phyloP scores from a whole-genome alignment of 1,140 invertebrate species.

The Neodiprion lecontei region DNA sequence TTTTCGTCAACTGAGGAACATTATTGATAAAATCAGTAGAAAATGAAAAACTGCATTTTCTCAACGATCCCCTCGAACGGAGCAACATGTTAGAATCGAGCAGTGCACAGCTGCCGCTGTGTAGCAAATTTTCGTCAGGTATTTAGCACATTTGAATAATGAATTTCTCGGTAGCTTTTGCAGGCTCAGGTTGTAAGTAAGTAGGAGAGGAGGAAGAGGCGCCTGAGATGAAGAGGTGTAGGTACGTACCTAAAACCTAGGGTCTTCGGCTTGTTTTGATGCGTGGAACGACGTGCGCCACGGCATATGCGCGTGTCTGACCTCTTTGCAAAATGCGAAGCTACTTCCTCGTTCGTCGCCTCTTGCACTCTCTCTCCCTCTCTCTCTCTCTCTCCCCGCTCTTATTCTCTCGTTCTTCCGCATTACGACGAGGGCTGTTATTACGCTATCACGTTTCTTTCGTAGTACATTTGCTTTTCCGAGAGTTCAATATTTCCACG shows the following conservation, averaged over 20 bases:
- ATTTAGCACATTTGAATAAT: not conserved
- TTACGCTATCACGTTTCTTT: constrained; percentile 17
- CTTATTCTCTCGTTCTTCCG: constrained; percentile 30
- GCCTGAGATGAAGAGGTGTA: too few relatives aligned
- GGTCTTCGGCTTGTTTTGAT: constrained; percentile 12
- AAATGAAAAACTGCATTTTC: too few relatives aligned
- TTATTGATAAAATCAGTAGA: too few relatives aligned
- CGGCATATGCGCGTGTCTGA: constrained; percentile 43
- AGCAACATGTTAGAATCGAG: too few relatives aligned
- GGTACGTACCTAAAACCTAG: too few relatives aligned
- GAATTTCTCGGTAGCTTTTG: not conserved
- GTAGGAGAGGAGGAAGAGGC: not conserved
- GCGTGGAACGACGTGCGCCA: constrained; percentile 40
- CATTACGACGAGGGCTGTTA: constrained; percentile 22
- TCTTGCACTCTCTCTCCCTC: constrained; percentile 10
- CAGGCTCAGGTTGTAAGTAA: not conserved
- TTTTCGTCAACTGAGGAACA: too few relatives aligned
- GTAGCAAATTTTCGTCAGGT: not conserved
- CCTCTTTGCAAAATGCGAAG: constrained; percentile 35
- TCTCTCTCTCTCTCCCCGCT: constrained; percentile 19
- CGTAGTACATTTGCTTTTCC: not conserved
- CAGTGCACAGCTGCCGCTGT: too few relatives aligned
- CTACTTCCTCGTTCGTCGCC: constrained; percentile 22
- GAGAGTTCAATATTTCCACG: not conserved
- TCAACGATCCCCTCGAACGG: too few relatives aligned